Conservation (phyloP, 2,113 vertebrate species). For the Apodemus speciosus region DNA sequence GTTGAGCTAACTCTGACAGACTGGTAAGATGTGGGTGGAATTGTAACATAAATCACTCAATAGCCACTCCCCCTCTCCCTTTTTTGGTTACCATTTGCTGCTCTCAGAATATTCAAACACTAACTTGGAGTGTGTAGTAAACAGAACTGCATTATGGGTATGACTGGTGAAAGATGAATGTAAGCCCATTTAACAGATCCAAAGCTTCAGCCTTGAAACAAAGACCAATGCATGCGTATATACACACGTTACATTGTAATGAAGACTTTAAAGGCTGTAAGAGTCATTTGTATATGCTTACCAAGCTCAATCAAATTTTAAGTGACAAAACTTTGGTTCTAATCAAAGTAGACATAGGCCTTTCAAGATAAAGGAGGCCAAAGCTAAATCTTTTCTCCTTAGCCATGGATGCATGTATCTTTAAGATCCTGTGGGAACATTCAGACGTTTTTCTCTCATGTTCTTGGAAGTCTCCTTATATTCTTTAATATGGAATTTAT, state of each 20-base stretch:
- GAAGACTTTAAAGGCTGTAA: not conserved
- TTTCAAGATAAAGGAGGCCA: not conserved
- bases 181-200: not conserved
- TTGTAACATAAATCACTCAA: not conserved
- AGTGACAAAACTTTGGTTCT: not conserved
- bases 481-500: not conserved
- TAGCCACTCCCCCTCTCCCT: not conserved
- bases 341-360: not conserved
- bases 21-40: not conserved
- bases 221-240: not conserved
- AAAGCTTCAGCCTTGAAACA: not conserved
- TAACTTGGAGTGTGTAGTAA: not conserved
- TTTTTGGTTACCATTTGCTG: not conserved
- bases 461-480: not conserved
- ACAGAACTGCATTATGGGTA: not conserved
- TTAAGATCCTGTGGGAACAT: not conserved
- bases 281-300: slow-evolving; percentile 25
- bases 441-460: not conserved
- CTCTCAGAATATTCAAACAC: not conserved
- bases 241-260: not conserved
- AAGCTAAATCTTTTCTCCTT: not conserved
- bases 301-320: not conserved
- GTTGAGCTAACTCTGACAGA: slow-evolving; percentile 46
- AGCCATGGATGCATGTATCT: not conserved
- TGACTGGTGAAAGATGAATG: not conserved